Evolutionary conservation across 2,797 vertebrate genomes (phyloP).

Genomic region (Erethizon dorsatum): DNA sequence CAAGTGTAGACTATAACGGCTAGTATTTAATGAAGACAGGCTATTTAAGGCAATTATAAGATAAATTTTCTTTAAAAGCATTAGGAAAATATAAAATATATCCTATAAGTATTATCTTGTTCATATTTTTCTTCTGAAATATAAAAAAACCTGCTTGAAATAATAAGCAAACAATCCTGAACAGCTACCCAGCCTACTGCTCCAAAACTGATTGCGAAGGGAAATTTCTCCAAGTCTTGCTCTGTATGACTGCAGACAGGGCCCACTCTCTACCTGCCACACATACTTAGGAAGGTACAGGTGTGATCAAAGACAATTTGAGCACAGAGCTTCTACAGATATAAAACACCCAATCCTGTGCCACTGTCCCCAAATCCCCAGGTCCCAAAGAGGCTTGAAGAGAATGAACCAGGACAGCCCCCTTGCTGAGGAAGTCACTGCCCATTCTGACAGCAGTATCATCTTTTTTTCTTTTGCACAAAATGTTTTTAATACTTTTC

Average conservation of each 20-base stretch:
- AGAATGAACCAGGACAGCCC: background rate
- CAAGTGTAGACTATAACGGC: conserved; percentile 42
- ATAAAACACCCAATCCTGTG: background rate
- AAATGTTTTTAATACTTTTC: background rate
- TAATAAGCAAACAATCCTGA: background rate
- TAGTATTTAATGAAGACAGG: conserved; percentile 66
- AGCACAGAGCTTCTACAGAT: background rate
- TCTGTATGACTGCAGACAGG: background rate
- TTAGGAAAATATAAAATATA: conserved; percentile 45
- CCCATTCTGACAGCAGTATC: background rate
- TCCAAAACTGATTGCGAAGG: background rate
- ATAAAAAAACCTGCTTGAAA: conserved; percentile 3
- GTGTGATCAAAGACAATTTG: background rate
- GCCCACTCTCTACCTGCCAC: background rate
- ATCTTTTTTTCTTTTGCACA: background rate
- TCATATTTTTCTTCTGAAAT: conserved; percentile 15
- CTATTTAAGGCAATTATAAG: conserved; percentile 12
- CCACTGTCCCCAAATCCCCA: background rate
- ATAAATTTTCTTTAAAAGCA: conserved; percentile 36
- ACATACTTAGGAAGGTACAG: background rate
- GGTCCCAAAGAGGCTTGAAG: background rate
- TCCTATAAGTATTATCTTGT: background rate
- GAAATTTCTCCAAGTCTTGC: background rate
- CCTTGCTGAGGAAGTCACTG: background rate
- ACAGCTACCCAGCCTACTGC: background rate